Conservation (phyloP, 2,797 vertebrate genomes). For the Ataeniobius toweri region DNA sequence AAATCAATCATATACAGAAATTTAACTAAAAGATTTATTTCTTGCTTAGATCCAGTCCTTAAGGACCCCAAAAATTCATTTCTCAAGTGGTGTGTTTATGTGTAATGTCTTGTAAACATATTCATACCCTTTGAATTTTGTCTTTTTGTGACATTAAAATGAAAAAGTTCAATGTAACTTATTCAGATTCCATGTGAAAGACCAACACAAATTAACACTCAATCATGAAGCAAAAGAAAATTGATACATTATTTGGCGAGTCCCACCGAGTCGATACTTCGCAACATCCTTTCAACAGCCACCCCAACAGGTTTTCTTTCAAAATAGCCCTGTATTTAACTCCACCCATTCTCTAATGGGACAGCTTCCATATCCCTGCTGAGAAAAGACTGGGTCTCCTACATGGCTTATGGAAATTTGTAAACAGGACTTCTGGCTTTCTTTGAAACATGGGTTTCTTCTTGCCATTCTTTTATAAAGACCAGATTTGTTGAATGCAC, state of each 20-base stretch:
- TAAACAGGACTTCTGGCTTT: not conserved
- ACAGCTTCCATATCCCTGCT: not conserved
- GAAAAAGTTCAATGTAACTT: not conserved
- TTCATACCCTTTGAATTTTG: too few species aligned
- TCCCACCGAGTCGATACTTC: not conserved
- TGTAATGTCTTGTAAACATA: not conserved
- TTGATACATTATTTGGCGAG: slow-evolving; percentile 14
- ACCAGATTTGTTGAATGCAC: not conserved
- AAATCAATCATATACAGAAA: slow-evolving; percentile 16
- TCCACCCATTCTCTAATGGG: not conserved
- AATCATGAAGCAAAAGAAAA: not conserved
- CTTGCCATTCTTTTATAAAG: not conserved
- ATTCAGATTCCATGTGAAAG: not conserved
- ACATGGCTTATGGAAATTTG: not conserved
- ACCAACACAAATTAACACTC: too few species aligned
- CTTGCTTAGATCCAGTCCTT: too few species aligned
- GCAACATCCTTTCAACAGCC: not conserved
- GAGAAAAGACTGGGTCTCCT: too few species aligned
- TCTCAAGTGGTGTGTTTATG: not conserved
- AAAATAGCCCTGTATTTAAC: not conserved
- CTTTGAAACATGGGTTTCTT: not conserved
- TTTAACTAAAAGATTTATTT: too few species aligned
- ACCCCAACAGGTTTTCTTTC: not conserved
- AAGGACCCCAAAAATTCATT: too few species aligned
- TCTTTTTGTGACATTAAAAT: not conserved